A percentile compares a stretch with the other conserved stretches of the same genome.
phyloP scores from a whole-genome alignment of 2,888 invertebrate species.

The Pachliopta kotzebuea region DNA sequence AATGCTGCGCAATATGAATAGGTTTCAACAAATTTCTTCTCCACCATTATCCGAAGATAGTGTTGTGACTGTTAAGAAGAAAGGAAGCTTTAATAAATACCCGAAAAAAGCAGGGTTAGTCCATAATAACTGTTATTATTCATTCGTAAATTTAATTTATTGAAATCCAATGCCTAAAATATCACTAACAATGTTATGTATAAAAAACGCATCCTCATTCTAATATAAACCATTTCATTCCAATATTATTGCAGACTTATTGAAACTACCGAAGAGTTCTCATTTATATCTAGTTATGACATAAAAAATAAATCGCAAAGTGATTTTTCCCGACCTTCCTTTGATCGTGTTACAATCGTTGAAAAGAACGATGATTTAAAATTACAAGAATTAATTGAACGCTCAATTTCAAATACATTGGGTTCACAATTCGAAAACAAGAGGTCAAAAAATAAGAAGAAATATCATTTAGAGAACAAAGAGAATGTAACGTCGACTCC shows the following conservation, averaged over 20 bases:
- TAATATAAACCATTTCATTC: background rate
- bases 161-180: too few species aligned
- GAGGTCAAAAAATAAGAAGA: background rate
- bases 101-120: conserved; percentile 51
- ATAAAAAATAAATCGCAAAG: conserved; percentile 43
- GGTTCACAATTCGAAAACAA: conserved; percentile 10
- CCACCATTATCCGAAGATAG: conserved; percentile 60
- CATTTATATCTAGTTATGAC: conserved; percentile 59
- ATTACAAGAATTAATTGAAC: conserved; percentile 5
- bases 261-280: conserved; percentile 61
- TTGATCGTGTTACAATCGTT: conserved; percentile 65
- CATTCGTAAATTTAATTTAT: too few species aligned
- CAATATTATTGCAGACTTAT: conserved; percentile 49
- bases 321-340: conserved; percentile 49
- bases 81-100: conserved; percentile 40
- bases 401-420: conserved; percentile 7
- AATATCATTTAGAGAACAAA: conserved; percentile 3
- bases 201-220: too few species aligned
- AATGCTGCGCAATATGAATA: conserved; percentile 62
- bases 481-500: background rate
- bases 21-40: conserved; percentile 58
- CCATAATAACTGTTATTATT: background rate
- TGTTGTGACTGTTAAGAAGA: conserved; percentile 42
- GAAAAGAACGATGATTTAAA: conserved; percentile 48
- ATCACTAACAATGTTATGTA: too few species aligned